Base-by-base conservation (phyloP, 2,888 invertebrate genomes). In the Tachystola acroxantha region DNA sequence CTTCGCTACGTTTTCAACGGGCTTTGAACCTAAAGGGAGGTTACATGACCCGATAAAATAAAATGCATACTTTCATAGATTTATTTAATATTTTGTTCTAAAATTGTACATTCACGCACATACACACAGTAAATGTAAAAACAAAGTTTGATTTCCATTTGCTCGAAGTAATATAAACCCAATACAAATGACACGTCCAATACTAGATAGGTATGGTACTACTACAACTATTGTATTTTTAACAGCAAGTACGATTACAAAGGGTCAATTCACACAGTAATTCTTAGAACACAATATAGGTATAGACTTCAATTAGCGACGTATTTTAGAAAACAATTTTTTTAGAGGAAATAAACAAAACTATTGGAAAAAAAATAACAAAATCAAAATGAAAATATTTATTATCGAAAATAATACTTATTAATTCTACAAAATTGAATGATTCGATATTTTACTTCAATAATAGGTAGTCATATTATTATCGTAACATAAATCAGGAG, bases 61-160 rank as follows among this genome's bases (percentile, higher is more conserved):
- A 24, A 16, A 24, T n/a, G 1, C n/a, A 24, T 24, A 16, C 16
- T 12, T 32, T 34, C 43, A 57, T 64, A 66, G 47, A 61, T 71
- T 67, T 66, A 64, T 65, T 64, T 43, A 68, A 60, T 69, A 75
- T 75, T 78, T 79, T 75, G 67, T 64, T 78, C 82, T 82, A 85
- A 82, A 82, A 77, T 78, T 78, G 68, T 80, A 85, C 84, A 86
- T 80, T 79, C 82, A 84, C 78, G 72, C 84, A 81, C 79, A 78
- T 77, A 81, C 84, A 85, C 82, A 81, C 77, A 76, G 57, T 69
- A 68, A 68, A 69, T 61, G 61, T 62, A 58, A 60, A 57, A 63
- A 69, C 65, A 51, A 65, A 64, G 54, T 40, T 43, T 36, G 47
- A 52, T 53, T 50, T 67, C 70, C 69, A 64, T 72, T 61, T 44